These are phyloP conservation scores for Xenus cinereus DNA, from an alignment of 2,113 vertebrate species.

Conservation along the genomic window DNA sequence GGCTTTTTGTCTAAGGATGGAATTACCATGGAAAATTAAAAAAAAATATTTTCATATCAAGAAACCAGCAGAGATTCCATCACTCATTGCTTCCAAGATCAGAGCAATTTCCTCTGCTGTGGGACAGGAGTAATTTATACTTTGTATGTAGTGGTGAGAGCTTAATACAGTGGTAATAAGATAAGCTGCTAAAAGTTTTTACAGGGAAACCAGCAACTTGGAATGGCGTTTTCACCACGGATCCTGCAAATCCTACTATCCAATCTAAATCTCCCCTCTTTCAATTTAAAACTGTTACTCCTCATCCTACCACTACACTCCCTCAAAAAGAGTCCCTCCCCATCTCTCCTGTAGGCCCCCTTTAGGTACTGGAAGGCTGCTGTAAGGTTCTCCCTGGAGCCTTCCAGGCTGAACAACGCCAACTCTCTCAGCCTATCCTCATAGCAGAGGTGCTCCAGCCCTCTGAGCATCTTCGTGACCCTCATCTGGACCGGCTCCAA, in stretches of 20 bases:
- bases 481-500: neutral
- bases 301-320: neutral
- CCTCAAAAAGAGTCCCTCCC: neutral
- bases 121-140: neutral
- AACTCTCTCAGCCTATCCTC: neutral
- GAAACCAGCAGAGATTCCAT: neutral
- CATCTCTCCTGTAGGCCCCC: neutral
- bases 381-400: neutral
- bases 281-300: neutral
- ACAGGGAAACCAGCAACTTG: neutral
- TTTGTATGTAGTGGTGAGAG: neutral
- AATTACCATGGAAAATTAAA: neutral
- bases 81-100: neutral
- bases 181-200: constrained; percentile 25
- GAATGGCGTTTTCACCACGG: neutral
- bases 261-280: neutral
- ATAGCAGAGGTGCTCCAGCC: neutral
- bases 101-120: neutral
- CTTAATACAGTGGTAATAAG: neutral
- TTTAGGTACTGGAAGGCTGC: neutral
- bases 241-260: neutral
- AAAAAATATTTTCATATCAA: neutral
- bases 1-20: neutral
- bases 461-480: neutral
- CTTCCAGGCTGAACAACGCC: neutral